Percentiles rank a stretch among this genome's conserved stretches.
These are phyloP conservation scores for Zygogramma bicolorata DNA, from an alignment of 2,888 invertebrate species.

Conservation along the genomic window DNA sequence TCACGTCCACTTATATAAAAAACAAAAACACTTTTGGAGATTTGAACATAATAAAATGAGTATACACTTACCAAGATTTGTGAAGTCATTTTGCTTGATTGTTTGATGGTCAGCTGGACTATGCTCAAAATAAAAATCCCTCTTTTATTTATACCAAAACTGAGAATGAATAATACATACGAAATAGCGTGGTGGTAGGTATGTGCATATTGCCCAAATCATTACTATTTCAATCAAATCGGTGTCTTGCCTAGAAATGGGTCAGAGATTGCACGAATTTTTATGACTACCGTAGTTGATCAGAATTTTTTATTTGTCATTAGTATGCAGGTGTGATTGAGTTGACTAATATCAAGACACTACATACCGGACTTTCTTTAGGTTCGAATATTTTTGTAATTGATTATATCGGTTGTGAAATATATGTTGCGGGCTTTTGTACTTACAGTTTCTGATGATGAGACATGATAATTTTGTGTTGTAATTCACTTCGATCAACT, in stretches of 20 bases:
- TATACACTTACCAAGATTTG: constrained; percentile 45
- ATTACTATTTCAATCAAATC: not conserved
- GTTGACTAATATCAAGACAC: constrained; percentile 2
- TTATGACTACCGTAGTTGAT: constrained; percentile 16
- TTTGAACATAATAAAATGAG: not conserved
- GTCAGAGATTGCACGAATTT: constrained; percentile 17
- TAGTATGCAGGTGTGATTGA: constrained; percentile 4
- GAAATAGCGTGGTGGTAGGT: not conserved
- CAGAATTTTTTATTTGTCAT: constrained; percentile 34
- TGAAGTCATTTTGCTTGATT: constrained; percentile 47
- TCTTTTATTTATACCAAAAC: constrained; percentile 39
- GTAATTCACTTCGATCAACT: too few species aligned
- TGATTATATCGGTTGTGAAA: not conserved
- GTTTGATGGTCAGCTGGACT: constrained; percentile 41
- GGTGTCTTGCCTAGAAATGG: not conserved
- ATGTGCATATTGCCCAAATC: constrained; percentile 13
- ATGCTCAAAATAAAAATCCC: constrained; percentile 32
- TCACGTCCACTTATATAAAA: too few species aligned
- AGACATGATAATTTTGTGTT: too few species aligned
- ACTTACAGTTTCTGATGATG: too few species aligned
- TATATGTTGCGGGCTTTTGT: too few species aligned
- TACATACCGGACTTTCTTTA: not conserved
- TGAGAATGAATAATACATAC: constrained; percentile 2
- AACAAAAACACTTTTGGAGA: too few species aligned
- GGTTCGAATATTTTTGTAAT: not conserved